Percentiles rank a stretch among this genome's conserved stretches.
phyloP scores from a whole-genome alignment of 2,888 invertebrate genomes.

The Selenia dentaria region DNA sequence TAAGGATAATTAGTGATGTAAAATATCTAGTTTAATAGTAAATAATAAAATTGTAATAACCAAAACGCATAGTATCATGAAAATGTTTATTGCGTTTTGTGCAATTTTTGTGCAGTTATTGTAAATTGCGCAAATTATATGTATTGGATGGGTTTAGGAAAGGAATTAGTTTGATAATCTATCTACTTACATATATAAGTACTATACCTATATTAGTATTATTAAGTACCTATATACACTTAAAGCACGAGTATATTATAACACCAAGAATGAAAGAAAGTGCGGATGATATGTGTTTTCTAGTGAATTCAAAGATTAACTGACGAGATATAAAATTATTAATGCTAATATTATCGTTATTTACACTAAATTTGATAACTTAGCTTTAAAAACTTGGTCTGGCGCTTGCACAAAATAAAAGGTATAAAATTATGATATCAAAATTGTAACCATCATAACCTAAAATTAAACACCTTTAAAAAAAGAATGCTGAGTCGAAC shows the following conservation, averaged over 20 bases:
- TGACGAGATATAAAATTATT: constrained; percentile 68
- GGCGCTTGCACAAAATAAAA: constrained; percentile 22
- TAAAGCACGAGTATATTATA: constrained; percentile 54
- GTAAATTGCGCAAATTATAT: constrained; percentile 22
- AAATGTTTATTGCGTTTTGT: too few relatives aligned
- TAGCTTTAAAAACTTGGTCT: constrained; percentile 42
- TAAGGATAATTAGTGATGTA: too few relatives aligned
- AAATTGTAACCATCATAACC: too few relatives aligned
- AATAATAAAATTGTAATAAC: too few relatives aligned
- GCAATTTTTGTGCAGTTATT: constrained; percentile 19
- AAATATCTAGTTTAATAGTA: too few relatives aligned
- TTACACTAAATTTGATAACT: constrained; percentile 49
- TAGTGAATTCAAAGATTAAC: constrained; percentile 61
- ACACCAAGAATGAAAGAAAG: constrained; percentile 78
- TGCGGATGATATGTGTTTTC: constrained; percentile 80
- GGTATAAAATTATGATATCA: constrained; percentile 13
- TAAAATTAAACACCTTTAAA: too few relatives aligned
- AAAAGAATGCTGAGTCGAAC: too few relatives aligned
- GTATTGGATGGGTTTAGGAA: constrained; percentile 23
- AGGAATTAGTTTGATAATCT: constrained; percentile 48
- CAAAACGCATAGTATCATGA: too few relatives aligned
- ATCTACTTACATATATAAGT: constrained; percentile 46
- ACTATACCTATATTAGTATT: constrained; percentile 30
- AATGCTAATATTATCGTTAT: constrained; percentile 56
- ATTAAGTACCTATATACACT: constrained; percentile 53